Evolutionary conservation across 1,140 invertebrate species (phyloP), one percentile per base, ranked within the genome.

Genomic region (Aphaenogaster ashmeadi): DNA sequence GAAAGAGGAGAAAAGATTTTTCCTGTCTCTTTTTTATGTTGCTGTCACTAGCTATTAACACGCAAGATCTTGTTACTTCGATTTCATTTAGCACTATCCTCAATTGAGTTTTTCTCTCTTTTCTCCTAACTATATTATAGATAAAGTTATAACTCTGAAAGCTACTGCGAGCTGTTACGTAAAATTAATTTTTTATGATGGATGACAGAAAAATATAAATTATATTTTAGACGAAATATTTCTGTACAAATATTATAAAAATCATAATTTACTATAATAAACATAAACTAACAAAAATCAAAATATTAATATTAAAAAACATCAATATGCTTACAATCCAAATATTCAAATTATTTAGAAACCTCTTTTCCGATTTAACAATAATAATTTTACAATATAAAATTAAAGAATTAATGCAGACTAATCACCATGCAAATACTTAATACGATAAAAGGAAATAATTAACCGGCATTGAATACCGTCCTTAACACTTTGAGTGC

Each of bases 51-150:
- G 11, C 6, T 5, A 6, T 56, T 21, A 54, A 21, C 36, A 13
- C 38, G 13, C 6, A 47, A 36, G 1, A 56, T 2, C 11, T 54
- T 41, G 9, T 56, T 75, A 75, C 5, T 27, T 54, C 27, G 50
- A 72, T 41, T 52, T 54, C 7, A 74, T 2, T 54, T 74, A 74
- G 13, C 21, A 47, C 9, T 66, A 71, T 18, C 3, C 38, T 75
- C 18, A 56, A 75, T 75, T 41, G n/a, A 75, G n/a, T 72, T 54
- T 21, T 75, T 9, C 21, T 56, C 6, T 75, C 9, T 38, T 21
- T 72, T 38, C 33, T 18, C 58, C 36, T 77, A 77, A 77, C 6
- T 27, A 77, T 58, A 77, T 58, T 58, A 33, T 58, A 58, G 54
- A 58, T 41, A 27, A 27, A 58, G 6, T 3, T 74, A 38, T 27